Percentiles rank a stretch among this genome's conserved stretches.
Evolutionary conservation across 2,797 vertebrate species (phyloP).

Genomic region (Notamacropus eugenii): DNA sequence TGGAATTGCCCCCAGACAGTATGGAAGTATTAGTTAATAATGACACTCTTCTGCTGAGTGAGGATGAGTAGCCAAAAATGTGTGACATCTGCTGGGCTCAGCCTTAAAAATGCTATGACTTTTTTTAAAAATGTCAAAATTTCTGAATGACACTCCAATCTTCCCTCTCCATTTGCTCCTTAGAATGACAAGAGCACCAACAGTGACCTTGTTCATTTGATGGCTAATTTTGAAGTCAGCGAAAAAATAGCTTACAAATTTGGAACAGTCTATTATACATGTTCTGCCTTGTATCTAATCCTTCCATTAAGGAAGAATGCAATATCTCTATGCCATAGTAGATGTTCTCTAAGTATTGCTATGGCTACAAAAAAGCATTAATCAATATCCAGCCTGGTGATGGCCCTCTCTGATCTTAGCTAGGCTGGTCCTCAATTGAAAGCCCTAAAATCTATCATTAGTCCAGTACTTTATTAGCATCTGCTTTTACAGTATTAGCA

Average conservation of each 20-base stretch:
- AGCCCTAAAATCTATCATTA: not conserved
- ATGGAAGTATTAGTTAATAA: constrained; percentile 45
- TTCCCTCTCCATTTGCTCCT: constrained; percentile 25
- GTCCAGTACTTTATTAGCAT: not conserved
- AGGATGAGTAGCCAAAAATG: constrained; percentile 1
- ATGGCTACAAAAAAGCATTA: not conserved
- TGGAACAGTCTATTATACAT: not conserved
- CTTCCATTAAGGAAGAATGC: not conserved
- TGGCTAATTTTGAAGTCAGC: not conserved
- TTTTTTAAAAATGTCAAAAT: constrained; percentile 18
- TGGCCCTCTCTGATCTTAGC: not conserved
- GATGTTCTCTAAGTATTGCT: not conserved
- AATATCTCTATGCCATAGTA: not conserved
- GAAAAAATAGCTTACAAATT: not conserved
- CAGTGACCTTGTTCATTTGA: not conserved
- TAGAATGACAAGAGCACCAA: not conserved
- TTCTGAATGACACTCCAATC: not conserved
- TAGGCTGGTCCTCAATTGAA: not conserved
- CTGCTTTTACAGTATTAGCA: not conserved
- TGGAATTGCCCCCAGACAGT: not conserved
- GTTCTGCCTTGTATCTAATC: not conserved
- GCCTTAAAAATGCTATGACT: not conserved
- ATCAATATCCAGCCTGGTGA: not conserved
- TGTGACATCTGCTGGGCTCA: not conserved
- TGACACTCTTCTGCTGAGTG: not conserved